Base-by-base conservation (phyloP, 2,113 vertebrate genomes). In the Tylochromis polylepis region DNA sequence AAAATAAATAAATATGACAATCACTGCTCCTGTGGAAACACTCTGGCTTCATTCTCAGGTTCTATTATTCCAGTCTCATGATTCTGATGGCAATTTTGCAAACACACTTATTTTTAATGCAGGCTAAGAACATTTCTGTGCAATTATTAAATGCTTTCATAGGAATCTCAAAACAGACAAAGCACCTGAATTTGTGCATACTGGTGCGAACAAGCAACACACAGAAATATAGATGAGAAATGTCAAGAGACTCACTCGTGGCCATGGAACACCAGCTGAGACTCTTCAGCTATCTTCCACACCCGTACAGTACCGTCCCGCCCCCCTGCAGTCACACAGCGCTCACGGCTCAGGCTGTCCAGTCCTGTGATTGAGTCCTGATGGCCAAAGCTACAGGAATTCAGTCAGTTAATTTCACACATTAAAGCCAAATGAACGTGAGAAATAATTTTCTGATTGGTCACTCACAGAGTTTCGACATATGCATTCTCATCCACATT, bases 211-310 rank as follows among this genome's bases (percentile, higher is more conserved):
- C 41, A 75, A 49, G 24, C 67, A 75, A 75, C 4, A 27, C 65
- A 65, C 29, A 59, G 43, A 36, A 72, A 7, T 27, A 53, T 10
- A 41, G 1, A 11, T 7, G 2, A 79, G 12, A 41, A 15, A 55
- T 0, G 2, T 38, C 83, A 6, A 18, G 18, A 49, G 24, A 95
- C 98, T 96, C 96, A 99, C 99, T 98, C 97, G 57, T 99, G 98
- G 24, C 98, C 98, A 0, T 96, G 97, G 88, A 99, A 99, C 46
- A 99, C 97, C 0, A 99, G 97, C 96, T 99, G 99, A 1, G 98
- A 97, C 87, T 99, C 99, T 91, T 99, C 98, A 0, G 97, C 96
- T 29, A 99, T 99, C 95, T 99, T 99, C 99, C 99, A 99, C 87
- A 99, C 97, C 1, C 98, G 94, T 82, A 99, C 96, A 0, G 98